A percentile compares a stretch with the other conserved stretches of the same genome.
These are phyloP conservation scores for Actinopyga echinites DNA, from an alignment of 53 echinoderm and acorn worm species.

Conservation along the genomic window DNA sequence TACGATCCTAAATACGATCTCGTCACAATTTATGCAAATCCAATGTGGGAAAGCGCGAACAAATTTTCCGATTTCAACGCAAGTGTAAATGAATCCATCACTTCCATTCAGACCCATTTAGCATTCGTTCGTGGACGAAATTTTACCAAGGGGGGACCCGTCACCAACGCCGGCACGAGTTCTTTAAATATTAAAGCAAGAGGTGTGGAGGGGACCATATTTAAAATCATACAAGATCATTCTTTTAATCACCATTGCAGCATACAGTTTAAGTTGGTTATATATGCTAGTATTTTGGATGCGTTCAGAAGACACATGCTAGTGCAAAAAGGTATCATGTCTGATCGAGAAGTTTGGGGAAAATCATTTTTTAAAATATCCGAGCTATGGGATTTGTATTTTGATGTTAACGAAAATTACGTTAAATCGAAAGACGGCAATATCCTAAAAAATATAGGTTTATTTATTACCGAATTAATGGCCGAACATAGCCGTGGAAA, in stretches of 20 bases:
- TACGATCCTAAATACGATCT: background rate
- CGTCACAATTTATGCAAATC: background rate
- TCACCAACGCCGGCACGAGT: background rate
- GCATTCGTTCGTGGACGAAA: background rate
- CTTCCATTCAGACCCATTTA: background rate
- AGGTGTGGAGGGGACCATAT: background rate
- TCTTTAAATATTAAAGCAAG: background rate
- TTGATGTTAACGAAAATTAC: background rate
- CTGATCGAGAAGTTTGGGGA: background rate
- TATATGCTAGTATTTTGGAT: background rate
- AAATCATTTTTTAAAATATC: background rate
- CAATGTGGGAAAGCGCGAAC: background rate
- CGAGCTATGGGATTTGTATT: background rate
- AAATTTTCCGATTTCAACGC: background rate
- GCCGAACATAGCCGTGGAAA: background rate
- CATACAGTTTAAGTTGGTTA: background rate
- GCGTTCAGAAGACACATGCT: background rate
- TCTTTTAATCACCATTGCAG: background rate
- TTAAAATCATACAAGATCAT: background rate
- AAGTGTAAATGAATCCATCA: background rate
- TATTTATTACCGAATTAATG: background rate
- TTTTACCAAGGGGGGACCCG: background rate
- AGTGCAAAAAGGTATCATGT: background rate
- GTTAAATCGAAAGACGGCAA: background rate
- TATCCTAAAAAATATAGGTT: background rate